These are phyloP conservation scores for Catagonus wagneri DNA, from an alignment of 2,113 vertebrate species.

Conservation along the genomic window DNA sequence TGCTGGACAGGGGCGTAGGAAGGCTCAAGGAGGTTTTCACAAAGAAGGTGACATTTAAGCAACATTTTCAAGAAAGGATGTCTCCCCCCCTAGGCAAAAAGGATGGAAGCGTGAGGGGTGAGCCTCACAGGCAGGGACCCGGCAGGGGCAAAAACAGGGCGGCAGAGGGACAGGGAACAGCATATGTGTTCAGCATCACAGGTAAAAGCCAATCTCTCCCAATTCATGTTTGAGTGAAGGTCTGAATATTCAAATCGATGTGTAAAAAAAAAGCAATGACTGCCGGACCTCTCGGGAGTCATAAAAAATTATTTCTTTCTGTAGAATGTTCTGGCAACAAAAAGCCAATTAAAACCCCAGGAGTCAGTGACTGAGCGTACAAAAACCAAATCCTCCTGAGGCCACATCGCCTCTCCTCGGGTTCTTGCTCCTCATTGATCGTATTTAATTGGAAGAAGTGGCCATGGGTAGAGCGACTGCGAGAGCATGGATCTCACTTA, in stretches of 20 bases:
- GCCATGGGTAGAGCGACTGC: background rate
- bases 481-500: constrained; percentile 54
- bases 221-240: background rate
- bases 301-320: constrained; percentile 74
- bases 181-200: background rate
- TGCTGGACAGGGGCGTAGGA: too few species aligned
- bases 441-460: constrained; percentile 71
- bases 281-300: constrained; percentile 50
- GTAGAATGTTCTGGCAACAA: constrained; percentile 76
- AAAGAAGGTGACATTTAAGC: background rate
- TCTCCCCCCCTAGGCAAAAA: background rate
- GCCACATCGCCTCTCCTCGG: background rate
- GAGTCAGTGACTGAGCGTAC: background rate
- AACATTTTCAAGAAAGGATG: background rate
- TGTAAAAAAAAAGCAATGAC: background rate
- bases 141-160: rapidly evolving
- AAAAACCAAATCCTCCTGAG: constrained; percentile 19
- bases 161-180: too few species aligned
- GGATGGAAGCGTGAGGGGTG: too few species aligned
- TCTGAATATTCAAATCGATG: background rate
- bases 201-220: background rate
- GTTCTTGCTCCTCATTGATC: constrained; percentile 37
- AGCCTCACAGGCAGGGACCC: background rate
- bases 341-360: constrained; percentile 80
- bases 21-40: background rate